Evolutionary conservation across 2,113 vertebrate species (phyloP).

Genomic region (Regulus satrapa): DNA sequence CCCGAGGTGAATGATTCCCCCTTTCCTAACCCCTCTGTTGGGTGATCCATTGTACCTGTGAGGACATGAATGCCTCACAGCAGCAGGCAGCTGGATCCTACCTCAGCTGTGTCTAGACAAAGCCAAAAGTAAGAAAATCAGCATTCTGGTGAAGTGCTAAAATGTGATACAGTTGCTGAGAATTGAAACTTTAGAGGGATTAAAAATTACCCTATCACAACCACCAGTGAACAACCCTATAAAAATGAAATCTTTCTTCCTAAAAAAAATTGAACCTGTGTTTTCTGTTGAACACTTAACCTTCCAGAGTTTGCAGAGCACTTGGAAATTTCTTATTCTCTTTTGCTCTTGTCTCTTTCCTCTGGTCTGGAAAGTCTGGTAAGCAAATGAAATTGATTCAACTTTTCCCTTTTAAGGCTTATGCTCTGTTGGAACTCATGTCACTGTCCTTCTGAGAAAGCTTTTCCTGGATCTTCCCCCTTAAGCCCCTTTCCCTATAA

Average conservation of each 20-base stretch:
- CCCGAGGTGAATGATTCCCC: background rate
- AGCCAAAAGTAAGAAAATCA: background rate
- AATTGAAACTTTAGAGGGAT: background rate
- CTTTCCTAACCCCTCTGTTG: background rate
- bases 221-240: background rate
- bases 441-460: background rate
- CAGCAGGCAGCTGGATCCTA: background rate
- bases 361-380: background rate
- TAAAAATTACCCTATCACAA: background rate
- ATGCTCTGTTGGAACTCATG: accelerated
- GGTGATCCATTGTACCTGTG: background rate
- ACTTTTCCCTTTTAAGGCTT: background rate
- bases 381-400: background rate
- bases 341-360: background rate
- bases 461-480: background rate
- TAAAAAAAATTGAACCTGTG: background rate
- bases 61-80: background rate
- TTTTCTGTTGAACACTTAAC: background rate
- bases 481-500: background rate
- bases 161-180: background rate
- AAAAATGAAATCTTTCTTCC: background rate
- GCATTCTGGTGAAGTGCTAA: background rate
- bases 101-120: background rate
- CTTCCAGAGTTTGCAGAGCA: background rate
- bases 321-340: background rate